These are phyloP conservation scores for Eremophila alpestris DNA, from an alignment of 2,797 vertebrate genomes.

Conservation along the genomic window DNA sequence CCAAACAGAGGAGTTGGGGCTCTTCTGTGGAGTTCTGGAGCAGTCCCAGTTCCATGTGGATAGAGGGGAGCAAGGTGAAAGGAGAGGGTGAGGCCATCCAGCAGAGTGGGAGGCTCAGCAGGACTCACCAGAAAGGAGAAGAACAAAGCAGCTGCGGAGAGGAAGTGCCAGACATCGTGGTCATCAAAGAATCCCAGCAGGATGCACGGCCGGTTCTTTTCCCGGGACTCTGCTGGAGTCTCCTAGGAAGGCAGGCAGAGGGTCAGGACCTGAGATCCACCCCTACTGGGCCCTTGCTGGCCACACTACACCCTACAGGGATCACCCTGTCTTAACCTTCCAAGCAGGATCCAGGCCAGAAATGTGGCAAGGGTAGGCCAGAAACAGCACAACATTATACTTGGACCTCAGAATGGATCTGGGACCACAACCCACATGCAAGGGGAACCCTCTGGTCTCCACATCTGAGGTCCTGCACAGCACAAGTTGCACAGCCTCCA, in stretches of 20 bases:
- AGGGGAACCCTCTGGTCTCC: not conserved
- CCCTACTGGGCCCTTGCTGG: not conserved
- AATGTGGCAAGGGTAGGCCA: not conserved
- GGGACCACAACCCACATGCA: not conserved
- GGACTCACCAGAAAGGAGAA: slow-evolving; percentile 83
- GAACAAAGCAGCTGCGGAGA: slow-evolving; percentile 80
- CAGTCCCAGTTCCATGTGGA: not conserved
- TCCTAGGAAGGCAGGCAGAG: slow-evolving; percentile 57
- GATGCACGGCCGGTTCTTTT: slow-evolving; percentile 78
- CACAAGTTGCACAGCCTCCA: not conserved
- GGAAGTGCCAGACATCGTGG: slow-evolving; percentile 83
- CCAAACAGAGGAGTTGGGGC: not conserved
- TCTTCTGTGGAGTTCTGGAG: not conserved
- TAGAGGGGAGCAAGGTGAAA: not conserved
- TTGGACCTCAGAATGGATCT: not conserved
- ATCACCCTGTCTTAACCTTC: not conserved
- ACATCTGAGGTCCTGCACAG: not conserved
- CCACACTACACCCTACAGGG: not conserved
- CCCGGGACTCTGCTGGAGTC: slow-evolving; percentile 79
- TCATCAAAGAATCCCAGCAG: slow-evolving; percentile 81
- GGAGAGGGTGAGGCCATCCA: not conserved
- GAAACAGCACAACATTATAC: not conserved
- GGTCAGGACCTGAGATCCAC: not conserved
- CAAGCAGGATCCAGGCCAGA: not conserved
- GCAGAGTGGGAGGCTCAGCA: not conserved